These are phyloP conservation scores for Poicephalus meyeri DNA, from an alignment of 2,113 vertebrate species.

Conservation along the genomic window DNA sequence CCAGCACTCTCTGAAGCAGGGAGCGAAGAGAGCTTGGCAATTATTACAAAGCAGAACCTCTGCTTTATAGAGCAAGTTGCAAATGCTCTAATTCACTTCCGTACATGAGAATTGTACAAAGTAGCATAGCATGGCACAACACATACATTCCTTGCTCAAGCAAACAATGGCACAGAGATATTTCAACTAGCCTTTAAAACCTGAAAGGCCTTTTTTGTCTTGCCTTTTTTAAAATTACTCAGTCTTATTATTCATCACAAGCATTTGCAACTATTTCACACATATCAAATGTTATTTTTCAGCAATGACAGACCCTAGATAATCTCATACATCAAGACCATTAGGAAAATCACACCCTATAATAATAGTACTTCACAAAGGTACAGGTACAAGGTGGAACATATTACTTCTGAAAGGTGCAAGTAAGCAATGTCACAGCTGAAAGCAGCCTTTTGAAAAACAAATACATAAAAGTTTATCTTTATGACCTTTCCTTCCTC, in stretches of 20 bases:
- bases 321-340: not conserved
- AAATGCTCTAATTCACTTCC: not conserved
- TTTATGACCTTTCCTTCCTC: conserved; percentile 40
- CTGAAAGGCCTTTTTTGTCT: not conserved
- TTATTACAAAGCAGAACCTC: not conserved
- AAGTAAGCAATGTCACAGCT: not conserved
- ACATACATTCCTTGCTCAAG: not conserved
- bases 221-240: not conserved
- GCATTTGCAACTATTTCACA: not conserved
- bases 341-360: conserved; percentile 17
- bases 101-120: not conserved
- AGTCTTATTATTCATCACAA: not conserved
- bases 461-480: not conserved
- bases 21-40: not conserved
- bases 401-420: not conserved
- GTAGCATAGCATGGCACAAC: not conserved
- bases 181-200: not conserved
- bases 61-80: not conserved
- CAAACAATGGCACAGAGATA: not conserved
- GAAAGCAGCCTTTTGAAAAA: conserved; percentile 38
- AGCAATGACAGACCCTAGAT: not conserved
- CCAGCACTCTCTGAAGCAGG: not conserved
- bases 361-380: not conserved
- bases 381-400: conserved; percentile 2
- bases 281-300: conserved; percentile 3